Percentiles rank a stretch among this genome's conserved stretches.
Evolutionary conservation across 2,797 vertebrate species (phyloP).

Genomic region (Garrulus glandarius): DNA sequence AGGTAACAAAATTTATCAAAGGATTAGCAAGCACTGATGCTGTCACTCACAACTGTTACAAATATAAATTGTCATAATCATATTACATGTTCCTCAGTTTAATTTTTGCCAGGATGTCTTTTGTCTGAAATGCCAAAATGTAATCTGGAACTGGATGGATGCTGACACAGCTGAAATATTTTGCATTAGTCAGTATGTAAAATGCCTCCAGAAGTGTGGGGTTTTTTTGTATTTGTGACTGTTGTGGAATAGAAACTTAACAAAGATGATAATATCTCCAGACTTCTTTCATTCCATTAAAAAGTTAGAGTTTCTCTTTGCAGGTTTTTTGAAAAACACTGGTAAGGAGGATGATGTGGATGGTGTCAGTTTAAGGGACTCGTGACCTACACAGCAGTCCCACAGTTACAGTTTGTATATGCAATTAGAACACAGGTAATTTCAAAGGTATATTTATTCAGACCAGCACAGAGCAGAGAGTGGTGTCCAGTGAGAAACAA

Average conservation of each 20-base stretch:
- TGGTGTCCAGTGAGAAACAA: neutral
- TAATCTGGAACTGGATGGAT: neutral
- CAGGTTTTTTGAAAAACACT: neutral
- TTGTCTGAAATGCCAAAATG: constrained; percentile 16
- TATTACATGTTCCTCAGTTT: neutral
- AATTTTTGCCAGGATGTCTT: constrained; percentile 23
- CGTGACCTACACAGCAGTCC: neutral
- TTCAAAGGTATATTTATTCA: neutral
- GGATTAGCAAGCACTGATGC: constrained; percentile 41
- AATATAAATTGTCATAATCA: neutral
- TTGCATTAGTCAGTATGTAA: neutral
- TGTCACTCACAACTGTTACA: constrained; percentile 20
- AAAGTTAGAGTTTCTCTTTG: neutral
- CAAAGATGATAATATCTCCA: neutral
- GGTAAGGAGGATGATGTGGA: neutral
- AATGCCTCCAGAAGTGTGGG: neutral
- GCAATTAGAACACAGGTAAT: neutral
- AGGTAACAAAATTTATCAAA: constrained; percentile 57
- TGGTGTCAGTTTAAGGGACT: neutral
- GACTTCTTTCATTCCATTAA: neutral
- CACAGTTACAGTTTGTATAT: neutral
- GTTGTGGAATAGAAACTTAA: neutral
- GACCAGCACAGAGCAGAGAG: neutral
- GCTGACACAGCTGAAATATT: constrained; percentile 32
- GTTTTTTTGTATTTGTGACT: neutral